Base-by-base conservation (phyloP, 2,113 vertebrate species). In the Rallus limicola region DNA sequence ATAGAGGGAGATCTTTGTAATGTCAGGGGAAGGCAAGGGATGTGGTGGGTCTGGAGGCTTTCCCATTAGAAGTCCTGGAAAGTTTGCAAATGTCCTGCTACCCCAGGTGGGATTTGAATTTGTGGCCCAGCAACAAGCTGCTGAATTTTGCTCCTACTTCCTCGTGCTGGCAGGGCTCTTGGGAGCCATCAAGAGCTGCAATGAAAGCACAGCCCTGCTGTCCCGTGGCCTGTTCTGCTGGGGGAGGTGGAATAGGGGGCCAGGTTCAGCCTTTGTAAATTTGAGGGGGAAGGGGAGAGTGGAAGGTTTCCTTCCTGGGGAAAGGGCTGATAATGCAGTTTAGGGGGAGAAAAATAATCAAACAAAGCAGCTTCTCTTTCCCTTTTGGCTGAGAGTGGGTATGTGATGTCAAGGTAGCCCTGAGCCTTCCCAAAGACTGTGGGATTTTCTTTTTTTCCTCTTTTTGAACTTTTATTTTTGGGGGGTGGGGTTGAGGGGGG, bases 291-390 rank as follows among this genome's bases (percentile, higher is more conserved):
- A 88, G 65, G 76, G 74, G 76, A 65, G 46, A 0, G 1, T 29
- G 80, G 80, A 90, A 94, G 31, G 63, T 6, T 96, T 96, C 92
- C 95, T 96, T 94, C 92, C 95, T 92, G 90, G 93, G 93, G 93
- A 94, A 29, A 94, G 72, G 68, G 64, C 36, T 83, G 69, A 17
- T 44, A 60, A 31, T 23, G 16, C 52, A 40, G 33, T 72, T 44
- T 0, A n/a, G 19, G 79, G 79, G 90, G 48, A 48, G 48, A 23
- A 23, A 48, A 34, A 60, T 78, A 83, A 10, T 13, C 74, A 94
- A 92, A 92, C 92, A 88, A 91, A 96, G 77, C 64, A 65, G 19
- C 65, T 81, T 68, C 58, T 96, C 62, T 91, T 95, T 95, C 72
- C 83, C 77, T 52, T 78, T 74, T 94, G 92, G 80, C 90, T 82